A percentile compares a stretch with the other conserved stretches of the same genome.
phyloP scores from a whole-genome alignment of 2,888 invertebrate species.

The Pandemis cinnamomeana region DNA sequence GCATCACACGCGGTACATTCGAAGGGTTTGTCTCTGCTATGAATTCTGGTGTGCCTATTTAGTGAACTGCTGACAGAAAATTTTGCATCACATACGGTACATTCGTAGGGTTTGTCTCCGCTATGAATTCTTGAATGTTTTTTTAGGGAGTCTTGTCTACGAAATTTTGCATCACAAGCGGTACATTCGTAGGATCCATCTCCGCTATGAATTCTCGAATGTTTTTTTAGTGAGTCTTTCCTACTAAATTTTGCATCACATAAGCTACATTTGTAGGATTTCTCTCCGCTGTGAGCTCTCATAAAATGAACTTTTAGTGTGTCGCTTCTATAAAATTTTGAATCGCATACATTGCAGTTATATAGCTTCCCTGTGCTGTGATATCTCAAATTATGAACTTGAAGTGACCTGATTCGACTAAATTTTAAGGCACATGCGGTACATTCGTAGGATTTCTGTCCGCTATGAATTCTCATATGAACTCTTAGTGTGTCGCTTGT shows the following conservation, averaged over 20 bases:
- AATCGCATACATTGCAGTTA: constrained; percentile 40
- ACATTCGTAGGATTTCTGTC: too few species aligned
- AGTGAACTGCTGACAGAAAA: background rate
- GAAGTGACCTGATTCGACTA: too few species aligned
- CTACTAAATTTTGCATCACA: background rate
- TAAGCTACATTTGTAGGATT: background rate
- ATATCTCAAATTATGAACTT: too few species aligned
- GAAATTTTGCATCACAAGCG: background rate
- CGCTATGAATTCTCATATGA: background rate
- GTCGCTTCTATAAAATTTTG: constrained; percentile 5
- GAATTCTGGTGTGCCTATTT: constrained; percentile 40
- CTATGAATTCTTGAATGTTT: too few species aligned
- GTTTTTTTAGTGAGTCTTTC: background rate
- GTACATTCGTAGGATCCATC: background rate
- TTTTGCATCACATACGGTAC: constrained; percentile 27
- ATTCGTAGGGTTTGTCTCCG: constrained; percentile 42
- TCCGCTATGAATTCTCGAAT: background rate
- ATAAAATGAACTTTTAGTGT: constrained; percentile 39
- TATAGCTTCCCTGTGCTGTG: background rate
- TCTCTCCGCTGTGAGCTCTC: constrained; percentile 39
- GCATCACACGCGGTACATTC: constrained; percentile 28
- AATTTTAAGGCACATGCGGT: too few species aligned
- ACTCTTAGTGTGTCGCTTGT: background rate
- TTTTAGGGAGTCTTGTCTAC: background rate
- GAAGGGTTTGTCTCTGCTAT: constrained; percentile 45